Evolutionary conservation across 2,888 invertebrate genomes (phyloP), one percentile per base, ranked within the genome.

Genomic region (Drosophila borealis): DNA sequence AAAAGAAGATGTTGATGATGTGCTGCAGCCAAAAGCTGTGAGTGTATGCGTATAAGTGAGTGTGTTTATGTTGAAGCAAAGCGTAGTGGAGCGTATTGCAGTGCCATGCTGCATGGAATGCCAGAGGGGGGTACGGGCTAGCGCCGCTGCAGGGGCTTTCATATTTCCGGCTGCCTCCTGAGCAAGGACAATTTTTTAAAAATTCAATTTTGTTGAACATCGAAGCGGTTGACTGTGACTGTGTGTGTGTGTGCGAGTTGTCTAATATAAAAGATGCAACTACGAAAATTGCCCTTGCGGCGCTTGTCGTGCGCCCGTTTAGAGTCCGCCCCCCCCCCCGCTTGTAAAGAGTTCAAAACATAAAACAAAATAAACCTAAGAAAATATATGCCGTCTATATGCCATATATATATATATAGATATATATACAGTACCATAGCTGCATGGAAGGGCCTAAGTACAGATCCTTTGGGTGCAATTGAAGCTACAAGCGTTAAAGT

Each of bases 191-290:
- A 84, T 84, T 89, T 86, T 29, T 88, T 78, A 89, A 89, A 89
- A 86, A 89, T 86, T 86, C 89, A 86, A 86, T 86, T 86, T 89
- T 77, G 74, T 63, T 60, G 56, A 73, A 75, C 87, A 86, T 88
- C 75, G 80, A 86, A 88, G 59, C 70, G 64, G 69, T 73, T 81
- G 53, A 41, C 46, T 69, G 6, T 51, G 46, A 46, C 33, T 71
- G 34, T 61, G 29, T 59, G 29, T 49, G 17, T 46, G 11, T 57
- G 36, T 65, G 56, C 33, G 48, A 69, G 64, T 59, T 79, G 67
- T 79, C 53, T 78, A 75, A 70, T 74, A 78, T 79, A 71, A 71
- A 88, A 74, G 74, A 80, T 80, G 83, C 80, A 82, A 59, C 67
- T 77, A 64, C 54, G 70, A 76, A 83, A 84, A 84, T 84, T 84